A percentile compares a stretch with the other conserved stretches of the same genome.
Evolutionary conservation across 2,113 vertebrate genomes (phyloP).

Genomic region (Corythornis vintsioides): DNA sequence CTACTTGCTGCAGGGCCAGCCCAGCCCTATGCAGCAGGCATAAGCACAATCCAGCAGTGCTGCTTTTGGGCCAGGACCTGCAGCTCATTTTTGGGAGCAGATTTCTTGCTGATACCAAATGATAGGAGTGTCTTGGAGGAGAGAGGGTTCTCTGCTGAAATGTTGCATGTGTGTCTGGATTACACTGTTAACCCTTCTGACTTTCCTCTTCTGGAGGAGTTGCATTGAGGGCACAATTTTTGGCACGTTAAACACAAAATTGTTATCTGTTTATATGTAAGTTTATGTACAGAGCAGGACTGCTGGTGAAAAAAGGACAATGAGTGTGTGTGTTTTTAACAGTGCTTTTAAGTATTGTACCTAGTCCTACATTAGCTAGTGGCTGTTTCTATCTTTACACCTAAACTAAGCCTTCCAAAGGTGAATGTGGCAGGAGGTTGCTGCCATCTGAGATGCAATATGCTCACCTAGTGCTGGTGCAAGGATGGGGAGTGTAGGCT

Average conservation of each 20-base stretch:
- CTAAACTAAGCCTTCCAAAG: neutral
- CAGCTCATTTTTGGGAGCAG: neutral
- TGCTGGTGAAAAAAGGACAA: neutral
- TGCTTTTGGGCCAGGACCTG: neutral
- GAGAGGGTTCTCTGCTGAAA: neutral
- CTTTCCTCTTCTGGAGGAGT: neutral
- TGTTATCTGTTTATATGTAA: neutral
- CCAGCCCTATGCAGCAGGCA: fast-evolving
- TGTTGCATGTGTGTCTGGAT: neutral
- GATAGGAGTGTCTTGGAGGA: neutral
- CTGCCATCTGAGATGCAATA: neutral
- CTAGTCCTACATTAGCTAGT: neutral
- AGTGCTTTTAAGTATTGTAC: neutral
- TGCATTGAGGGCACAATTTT: neutral
- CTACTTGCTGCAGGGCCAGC: neutral
- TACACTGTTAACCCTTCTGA: neutral
- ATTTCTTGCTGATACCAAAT: neutral
- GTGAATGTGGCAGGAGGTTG: neutral
- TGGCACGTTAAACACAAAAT: neutral
- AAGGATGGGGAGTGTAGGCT: neutral
- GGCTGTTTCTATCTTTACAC: neutral
- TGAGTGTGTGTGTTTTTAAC: neutral
- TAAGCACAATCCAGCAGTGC: neutral
- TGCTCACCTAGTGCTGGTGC: neutral
- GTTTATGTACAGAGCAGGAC: neutral